These are phyloP conservation scores for Procambarus virginalis DNA, from an alignment of 1,140 invertebrate genomes.

Conservation along the genomic window DNA sequence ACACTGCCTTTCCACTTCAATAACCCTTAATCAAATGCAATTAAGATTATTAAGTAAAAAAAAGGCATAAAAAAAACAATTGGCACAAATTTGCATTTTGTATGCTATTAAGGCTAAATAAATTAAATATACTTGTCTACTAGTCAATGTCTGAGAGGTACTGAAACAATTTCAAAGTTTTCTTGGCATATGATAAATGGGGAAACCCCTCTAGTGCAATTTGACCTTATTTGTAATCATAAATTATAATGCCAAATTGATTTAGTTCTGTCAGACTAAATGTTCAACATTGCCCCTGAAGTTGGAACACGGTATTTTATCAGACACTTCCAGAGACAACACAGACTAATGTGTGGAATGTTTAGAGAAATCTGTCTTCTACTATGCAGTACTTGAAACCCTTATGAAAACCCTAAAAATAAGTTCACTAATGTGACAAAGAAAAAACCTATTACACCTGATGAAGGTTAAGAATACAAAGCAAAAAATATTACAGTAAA, in stretches of 20 bases:
- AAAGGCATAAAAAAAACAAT: not conserved
- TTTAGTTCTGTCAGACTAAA: not conserved
- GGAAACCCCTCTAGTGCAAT: not conserved
- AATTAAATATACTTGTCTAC: not conserved
- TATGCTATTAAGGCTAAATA: not conserved
- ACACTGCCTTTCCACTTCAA: not conserved
- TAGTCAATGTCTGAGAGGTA: not conserved
- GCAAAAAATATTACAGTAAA: not conserved
- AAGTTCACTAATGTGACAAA: not conserved
- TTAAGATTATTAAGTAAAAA: not conserved
- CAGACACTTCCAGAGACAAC: not conserved
- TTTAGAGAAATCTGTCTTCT: not conserved
- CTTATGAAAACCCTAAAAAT: not conserved
- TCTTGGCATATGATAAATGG: not conserved
- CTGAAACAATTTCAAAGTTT: not conserved
- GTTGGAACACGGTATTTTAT: not conserved
- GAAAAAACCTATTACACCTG: not conserved
- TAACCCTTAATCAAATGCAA: not conserved
- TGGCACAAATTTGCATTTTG: not conserved
- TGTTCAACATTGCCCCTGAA: not conserved
- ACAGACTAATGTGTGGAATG: not conserved
- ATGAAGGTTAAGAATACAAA: not conserved
- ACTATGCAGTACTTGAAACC: not conserved
- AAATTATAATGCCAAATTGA: not conserved
- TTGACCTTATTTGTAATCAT: not conserved